Evolutionary conservation across 1,140 invertebrate genomes (phyloP).

Genomic region (Geopemphigus sp.): DNA sequence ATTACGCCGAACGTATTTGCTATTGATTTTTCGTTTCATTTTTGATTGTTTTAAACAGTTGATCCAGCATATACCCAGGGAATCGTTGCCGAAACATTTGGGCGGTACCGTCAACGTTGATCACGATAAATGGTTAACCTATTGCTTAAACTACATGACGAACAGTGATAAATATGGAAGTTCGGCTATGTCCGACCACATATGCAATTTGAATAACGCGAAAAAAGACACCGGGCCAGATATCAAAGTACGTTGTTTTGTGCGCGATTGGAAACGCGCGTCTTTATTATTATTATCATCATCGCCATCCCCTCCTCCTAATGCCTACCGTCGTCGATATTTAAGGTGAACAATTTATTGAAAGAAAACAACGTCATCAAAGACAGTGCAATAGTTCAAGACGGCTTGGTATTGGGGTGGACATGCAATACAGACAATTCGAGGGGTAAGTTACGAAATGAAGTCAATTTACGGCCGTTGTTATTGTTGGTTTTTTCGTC

Average conservation of each 20-base stretch:
- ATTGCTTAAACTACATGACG: slow-evolving; percentile 58
- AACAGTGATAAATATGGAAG: slow-evolving; percentile 47
- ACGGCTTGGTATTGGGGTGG: slow-evolving; percentile 24
- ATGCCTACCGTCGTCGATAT: neutral
- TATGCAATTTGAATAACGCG: slow-evolving; percentile 35
- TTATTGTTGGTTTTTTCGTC: no score
- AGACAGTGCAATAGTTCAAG: slow-evolving; percentile 30
- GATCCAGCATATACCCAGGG: slow-evolving; percentile 72
- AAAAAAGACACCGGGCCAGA: slow-evolving; percentile 20
- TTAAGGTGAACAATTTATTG: slow-evolving; percentile 26
- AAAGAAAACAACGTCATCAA: slow-evolving; percentile 18
- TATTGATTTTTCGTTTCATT: slow-evolving; percentile 52
- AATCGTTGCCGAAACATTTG: slow-evolving; percentile 79
- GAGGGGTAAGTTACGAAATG: neutral
- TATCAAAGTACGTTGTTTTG: slow-evolving; percentile 7
- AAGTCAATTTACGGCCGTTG: no score
- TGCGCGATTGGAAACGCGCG: neutral
- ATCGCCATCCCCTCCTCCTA: no score
- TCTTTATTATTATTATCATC: neutral
- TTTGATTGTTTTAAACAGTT: no score
- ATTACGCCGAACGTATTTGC: neutral
- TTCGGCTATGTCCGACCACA: slow-evolving; percentile 49
- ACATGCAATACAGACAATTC: slow-evolving; percentile 39
- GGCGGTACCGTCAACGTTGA: slow-evolving; percentile 76
- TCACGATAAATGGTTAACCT: slow-evolving; percentile 82